Conservation (phyloP, 2,113 vertebrate genomes). For the Notarius quadriscutis region DNA sequence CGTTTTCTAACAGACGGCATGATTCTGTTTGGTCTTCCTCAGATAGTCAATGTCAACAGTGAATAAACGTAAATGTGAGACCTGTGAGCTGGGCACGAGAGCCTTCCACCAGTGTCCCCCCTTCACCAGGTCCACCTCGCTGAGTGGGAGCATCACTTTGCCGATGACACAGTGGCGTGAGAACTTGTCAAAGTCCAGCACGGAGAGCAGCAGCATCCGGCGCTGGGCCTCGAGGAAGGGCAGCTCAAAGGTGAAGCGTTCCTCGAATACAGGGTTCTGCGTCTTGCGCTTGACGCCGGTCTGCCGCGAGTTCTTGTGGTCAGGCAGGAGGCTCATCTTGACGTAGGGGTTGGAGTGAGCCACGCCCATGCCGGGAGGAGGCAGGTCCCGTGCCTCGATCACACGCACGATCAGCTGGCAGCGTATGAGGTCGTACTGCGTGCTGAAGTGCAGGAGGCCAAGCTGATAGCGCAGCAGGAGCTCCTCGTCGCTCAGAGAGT, state of each 20-base stretch:
- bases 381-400: conserved; percentile 85
- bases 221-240: conserved; percentile 89
- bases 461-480: conserved; percentile 83
- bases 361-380: conserved; percentile 78
- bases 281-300: conserved; percentile 89
- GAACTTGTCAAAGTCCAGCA: conserved; percentile 91
- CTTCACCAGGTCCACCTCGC: conserved; percentile 87
- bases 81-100: conserved; percentile 87
- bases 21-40: not conserved
- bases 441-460: conserved; percentile 89
- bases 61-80: conserved; percentile 42
- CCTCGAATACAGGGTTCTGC: conserved; percentile 86
- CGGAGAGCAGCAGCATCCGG: conserved; percentile 83
- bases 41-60: not conserved
- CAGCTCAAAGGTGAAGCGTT: conserved; percentile 87
- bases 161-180: conserved; percentile 88
- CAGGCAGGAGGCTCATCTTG: conserved; percentile 86
- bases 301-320: conserved; percentile 92
- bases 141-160: conserved; percentile 82
- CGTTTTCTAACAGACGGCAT: not conserved
- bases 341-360: conserved; percentile 88
- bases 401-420: conserved; percentile 82
- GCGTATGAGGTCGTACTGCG: conserved; percentile 85
- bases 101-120: conserved; percentile 93
- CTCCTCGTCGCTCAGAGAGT: conserved; percentile 86